phyloP scores from a whole-genome alignment of 2,888 invertebrate species.

The Hoplodrina ambigua region DNA sequence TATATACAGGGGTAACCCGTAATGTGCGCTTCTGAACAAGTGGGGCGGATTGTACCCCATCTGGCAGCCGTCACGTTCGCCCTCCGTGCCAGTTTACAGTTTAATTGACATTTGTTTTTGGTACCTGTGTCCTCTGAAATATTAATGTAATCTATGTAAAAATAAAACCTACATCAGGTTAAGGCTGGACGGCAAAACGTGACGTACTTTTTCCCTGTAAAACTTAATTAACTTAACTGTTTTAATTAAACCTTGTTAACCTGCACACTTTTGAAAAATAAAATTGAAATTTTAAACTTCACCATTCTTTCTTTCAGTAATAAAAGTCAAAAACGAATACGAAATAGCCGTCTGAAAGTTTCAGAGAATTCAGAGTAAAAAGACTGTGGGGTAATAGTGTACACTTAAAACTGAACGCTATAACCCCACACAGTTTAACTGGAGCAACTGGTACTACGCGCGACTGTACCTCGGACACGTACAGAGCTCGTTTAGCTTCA shows the following conservation, averaged over 20 bases:
- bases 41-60: slow-evolving; percentile 45
- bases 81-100: slow-evolving; percentile 53
- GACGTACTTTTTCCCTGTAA: slow-evolving; percentile 3
- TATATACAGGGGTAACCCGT: slow-evolving; percentile 30
- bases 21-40: slow-evolving; percentile 44
- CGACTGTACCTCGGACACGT: slow-evolving; percentile 60
- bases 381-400: slow-evolving; percentile 46
- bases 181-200: background rate
- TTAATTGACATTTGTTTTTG: slow-evolving; percentile 65
- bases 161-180: slow-evolving; percentile 19
- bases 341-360: slow-evolving; percentile 32
- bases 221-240: slow-evolving; percentile 13
- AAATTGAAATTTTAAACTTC: slow-evolving; percentile 4
- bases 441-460: slow-evolving; percentile 54
- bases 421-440: slow-evolving; percentile 59
- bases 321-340: slow-evolving; percentile 29
- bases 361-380: slow-evolving; percentile 51
- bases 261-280: slow-evolving; percentile 2
- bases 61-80: slow-evolving; percentile 59
- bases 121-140: slow-evolving; percentile 27
- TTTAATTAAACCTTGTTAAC: slow-evolving; percentile 19
- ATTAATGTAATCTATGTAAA: slow-evolving; percentile 19
- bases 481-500: slow-evolving; percentile 58
- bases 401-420: slow-evolving; percentile 58
- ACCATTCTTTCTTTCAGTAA: slow-evolving; percentile 12